Conservation (phyloP, 2,113 vertebrate species). For the Entelurus aequoreus region DNA sequence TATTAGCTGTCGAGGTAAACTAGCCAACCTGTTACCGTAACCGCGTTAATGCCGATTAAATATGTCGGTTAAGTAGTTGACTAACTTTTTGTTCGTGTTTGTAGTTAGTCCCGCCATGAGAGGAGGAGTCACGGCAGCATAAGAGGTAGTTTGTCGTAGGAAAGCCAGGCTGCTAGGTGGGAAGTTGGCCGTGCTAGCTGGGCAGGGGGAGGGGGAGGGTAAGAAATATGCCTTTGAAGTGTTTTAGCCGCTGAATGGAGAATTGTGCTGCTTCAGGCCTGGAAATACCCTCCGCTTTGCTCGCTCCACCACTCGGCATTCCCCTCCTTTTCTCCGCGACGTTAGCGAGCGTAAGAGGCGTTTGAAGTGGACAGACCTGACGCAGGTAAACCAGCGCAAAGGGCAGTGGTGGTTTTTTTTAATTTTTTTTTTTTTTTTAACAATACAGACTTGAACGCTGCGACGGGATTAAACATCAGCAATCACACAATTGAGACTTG, state of each 20-base stretch:
- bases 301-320: constrained; percentile 54
- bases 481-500: constrained; percentile 13
- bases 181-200: constrained; percentile 63
- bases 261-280: constrained; percentile 67
- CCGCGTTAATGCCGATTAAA: not conserved
- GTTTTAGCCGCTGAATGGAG: constrained; percentile 63
- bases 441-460: constrained; percentile 10
- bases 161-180: constrained; percentile 68
- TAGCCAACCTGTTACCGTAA: constrained; percentile 7
- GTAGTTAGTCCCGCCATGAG: constrained; percentile 18
- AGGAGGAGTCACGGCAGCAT: constrained; percentile 59
- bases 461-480: not conserved
- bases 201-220: constrained; percentile 54
- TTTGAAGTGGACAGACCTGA: constrained; percentile 18
- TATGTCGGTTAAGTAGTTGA: not conserved
- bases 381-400: constrained; percentile 37
- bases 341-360: constrained; percentile 36
- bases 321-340: constrained; percentile 36
- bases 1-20: constrained; percentile 33
- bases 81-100: constrained; percentile 5
- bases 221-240: constrained; percentile 71
- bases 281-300: constrained; percentile 68
- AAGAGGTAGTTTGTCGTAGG: constrained; percentile 60
- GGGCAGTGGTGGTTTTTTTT: constrained; percentile 11
- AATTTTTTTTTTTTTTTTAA: not conserved